phyloP scores from a whole-genome alignment of 2,113 vertebrate species.

The Poecile atricapillus region DNA sequence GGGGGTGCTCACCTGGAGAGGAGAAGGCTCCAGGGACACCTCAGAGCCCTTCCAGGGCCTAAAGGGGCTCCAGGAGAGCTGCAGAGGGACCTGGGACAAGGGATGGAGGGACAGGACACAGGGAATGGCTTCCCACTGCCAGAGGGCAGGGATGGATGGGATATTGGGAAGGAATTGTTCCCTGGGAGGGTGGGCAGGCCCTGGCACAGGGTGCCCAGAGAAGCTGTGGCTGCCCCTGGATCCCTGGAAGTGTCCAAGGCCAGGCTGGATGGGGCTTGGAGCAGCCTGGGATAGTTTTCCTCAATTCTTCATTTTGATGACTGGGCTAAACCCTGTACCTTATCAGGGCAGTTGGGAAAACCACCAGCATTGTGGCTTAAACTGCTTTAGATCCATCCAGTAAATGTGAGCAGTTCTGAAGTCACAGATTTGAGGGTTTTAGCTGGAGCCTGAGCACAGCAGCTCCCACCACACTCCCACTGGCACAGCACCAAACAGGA shows the following conservation, averaged over 20 bases:
- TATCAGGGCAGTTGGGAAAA: neutral
- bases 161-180: neutral
- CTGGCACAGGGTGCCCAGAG: neutral
- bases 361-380: neutral
- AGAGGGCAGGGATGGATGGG: neutral
- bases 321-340: neutral
- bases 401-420: neutral
- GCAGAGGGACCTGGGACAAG: neutral
- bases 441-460: neutral
- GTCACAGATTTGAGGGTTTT: neutral
- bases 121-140: neutral
- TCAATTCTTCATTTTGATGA: neutral
- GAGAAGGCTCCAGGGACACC: neutral
- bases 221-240: neutral
- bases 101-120: neutral
- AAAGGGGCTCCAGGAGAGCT: neutral
- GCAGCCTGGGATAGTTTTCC: accelerated
- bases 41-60: neutral
- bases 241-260: neutral
- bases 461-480: neutral
- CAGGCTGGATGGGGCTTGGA: accelerated
- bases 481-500: neutral
- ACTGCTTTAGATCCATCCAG: neutral
- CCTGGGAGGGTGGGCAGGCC: neutral
- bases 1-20: neutral